A percentile compares a stretch with the other conserved stretches of the same genome.
Conservation (phyloP, 2,113 vertebrate species). For the Misgurnus anguillicaudatus region DNA sequence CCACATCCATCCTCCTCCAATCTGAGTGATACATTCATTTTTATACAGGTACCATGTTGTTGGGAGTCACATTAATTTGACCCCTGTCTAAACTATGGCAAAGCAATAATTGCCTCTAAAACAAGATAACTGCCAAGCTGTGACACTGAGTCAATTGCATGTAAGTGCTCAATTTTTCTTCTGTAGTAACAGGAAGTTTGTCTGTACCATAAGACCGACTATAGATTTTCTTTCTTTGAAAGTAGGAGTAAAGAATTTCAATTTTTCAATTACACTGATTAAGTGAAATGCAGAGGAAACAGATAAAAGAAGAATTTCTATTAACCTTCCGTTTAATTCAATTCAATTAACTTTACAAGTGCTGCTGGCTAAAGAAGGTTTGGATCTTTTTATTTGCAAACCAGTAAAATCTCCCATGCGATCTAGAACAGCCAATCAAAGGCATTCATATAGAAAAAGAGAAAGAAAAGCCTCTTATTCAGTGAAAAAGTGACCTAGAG, state of each 20-base stretch:
- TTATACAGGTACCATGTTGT: conserved; percentile 13
- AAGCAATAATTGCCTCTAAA: conserved; percentile 40
- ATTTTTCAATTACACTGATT: conserved; percentile 42
- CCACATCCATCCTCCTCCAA: neutral
- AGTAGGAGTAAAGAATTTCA: neutral
- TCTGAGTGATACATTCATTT: conserved; percentile 11
- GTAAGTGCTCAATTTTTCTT: conserved; percentile 38
- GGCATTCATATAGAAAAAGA: conserved; percentile 15
- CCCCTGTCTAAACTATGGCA: conserved; percentile 39
- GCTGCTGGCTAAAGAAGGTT: neutral
- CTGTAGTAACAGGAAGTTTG: conserved; percentile 8
- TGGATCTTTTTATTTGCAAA: neutral
- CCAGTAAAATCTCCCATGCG: neutral
- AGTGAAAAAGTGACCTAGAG: neutral
- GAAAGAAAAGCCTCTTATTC: neutral
- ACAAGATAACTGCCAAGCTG: conserved; percentile 44
- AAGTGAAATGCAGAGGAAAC: neutral
- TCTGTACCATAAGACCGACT: conserved; percentile 7
- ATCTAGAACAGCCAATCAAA: conserved; percentile 5
- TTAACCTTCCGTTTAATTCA: neutral
- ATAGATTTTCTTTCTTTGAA: conserved; percentile 21
- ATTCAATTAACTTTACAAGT: neutral
- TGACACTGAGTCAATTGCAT: conserved; percentile 30
- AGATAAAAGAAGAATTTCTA: conserved; percentile 4
- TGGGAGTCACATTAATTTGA: conserved; percentile 37